These are phyloP conservation scores for Fabriciana adippe DNA, from an alignment of 2,888 invertebrate species.

Conservation along the genomic window DNA sequence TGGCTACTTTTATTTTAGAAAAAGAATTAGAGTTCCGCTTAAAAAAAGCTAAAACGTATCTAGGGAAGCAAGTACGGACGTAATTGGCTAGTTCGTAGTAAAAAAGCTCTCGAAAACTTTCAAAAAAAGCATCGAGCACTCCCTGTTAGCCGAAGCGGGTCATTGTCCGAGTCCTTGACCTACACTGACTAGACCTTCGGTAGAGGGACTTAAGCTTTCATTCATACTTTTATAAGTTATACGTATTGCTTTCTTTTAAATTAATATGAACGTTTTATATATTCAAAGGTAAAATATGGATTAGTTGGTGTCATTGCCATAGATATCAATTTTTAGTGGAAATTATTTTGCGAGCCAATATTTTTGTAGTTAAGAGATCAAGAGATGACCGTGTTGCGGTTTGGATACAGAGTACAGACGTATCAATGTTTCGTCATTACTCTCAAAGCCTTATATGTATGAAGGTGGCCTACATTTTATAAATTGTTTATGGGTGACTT, in stretches of 20 bases:
- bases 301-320: too few relatives aligned
- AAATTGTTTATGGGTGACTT: constrained; percentile 45
- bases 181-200: constrained; percentile 41
- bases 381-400: neutral
- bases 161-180: constrained; percentile 73
- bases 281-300: too few relatives aligned
- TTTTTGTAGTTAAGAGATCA: neutral
- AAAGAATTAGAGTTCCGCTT: too few relatives aligned
- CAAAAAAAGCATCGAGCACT: constrained; percentile 15
- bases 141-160: constrained; percentile 51
- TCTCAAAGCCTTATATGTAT: constrained; percentile 37
- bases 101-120: constrained; percentile 17
- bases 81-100: too few relatives aligned
- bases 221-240: neutral
- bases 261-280: too few relatives aligned
- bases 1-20: too few relatives aligned
- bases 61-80: too few relatives aligned
- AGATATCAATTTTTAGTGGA: too few relatives aligned
- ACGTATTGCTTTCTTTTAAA: too few relatives aligned
- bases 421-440: constrained; percentile 24
- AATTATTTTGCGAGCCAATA: too few relatives aligned
- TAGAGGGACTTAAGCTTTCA: neutral
- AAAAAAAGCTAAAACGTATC: too few relatives aligned
- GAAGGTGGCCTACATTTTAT: constrained; percentile 44
- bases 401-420: constrained; percentile 5